Conservation (phyloP, 2,113 vertebrate species). For the Melanerpes aurifrons region DNA sequence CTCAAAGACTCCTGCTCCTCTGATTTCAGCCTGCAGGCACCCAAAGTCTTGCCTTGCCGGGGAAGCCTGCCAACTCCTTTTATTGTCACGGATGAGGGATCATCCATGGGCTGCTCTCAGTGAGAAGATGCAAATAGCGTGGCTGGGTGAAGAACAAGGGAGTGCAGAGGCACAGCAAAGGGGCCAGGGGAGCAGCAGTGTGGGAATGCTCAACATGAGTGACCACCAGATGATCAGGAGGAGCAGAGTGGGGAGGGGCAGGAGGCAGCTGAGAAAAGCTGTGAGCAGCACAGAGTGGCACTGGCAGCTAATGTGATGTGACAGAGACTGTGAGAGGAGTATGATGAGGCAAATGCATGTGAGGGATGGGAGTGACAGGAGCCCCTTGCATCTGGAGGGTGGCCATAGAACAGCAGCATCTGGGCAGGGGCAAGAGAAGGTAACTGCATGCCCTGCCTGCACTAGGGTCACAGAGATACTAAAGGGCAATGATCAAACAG, state of each 20-base stretch:
- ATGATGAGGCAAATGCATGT: not conserved
- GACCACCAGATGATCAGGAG: not conserved
- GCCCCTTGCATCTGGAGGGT: not conserved
- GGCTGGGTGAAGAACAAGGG: not conserved
- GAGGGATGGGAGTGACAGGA: not conserved
- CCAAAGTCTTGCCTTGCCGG: not conserved
- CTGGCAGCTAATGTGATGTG: not conserved
- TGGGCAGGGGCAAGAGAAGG: not conserved
- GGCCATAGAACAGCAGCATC: rapidly evolving
- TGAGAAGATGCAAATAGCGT: not conserved
- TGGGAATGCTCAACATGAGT: rapidly evolving
- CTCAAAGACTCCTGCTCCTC: not conserved
- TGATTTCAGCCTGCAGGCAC: not conserved
- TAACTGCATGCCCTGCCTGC: not conserved
- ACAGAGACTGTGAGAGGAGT: not conserved
- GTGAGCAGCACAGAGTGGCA: not conserved
- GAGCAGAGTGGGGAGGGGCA: not conserved
- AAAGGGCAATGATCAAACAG: not conserved
- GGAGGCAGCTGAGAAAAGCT: not conserved
- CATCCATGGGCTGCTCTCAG: not conserved
- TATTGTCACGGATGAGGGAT: not conserved
- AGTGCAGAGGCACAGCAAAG: rapidly evolving
- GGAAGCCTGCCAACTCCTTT: not conserved
- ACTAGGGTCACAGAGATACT: not conserved
- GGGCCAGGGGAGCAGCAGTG: rapidly evolving